Conservation (phyloP, 2,888 invertebrate species). For the Campaea margaritaria region DNA sequence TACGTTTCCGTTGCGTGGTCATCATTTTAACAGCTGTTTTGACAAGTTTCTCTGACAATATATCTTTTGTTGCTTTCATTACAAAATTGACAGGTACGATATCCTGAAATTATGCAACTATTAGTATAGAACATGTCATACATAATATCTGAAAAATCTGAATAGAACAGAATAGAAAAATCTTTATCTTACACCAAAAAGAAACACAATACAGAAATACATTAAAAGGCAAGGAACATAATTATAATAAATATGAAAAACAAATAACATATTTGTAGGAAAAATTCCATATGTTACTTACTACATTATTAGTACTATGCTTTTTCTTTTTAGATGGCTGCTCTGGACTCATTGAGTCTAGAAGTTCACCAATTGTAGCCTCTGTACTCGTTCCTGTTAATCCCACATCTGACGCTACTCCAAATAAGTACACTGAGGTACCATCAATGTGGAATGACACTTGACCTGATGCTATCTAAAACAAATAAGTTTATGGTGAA, state of each 20-base stretch:
- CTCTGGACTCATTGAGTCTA: conserved; percentile 74
- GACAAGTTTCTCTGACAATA: conserved; percentile 79
- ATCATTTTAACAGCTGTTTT: conserved; percentile 85
- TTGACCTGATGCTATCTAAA: conserved; percentile 88
- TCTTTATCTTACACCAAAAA: too few species aligned
- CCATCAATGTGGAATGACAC: conserved; percentile 89
- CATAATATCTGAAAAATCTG: too few species aligned
- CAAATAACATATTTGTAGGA: too few species aligned
- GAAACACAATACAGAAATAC: too few species aligned
- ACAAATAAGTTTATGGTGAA: conserved; percentile 26
- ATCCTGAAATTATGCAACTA: conserved; percentile 75
- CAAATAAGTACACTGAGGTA: conserved; percentile 88
- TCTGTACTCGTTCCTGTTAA: conserved; percentile 82
- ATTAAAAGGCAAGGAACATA: too few species aligned
- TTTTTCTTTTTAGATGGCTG: conserved; percentile 78
- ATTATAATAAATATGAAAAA: too few species aligned
- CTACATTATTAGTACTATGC: conserved; percentile 66
- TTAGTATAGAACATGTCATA: too few species aligned
- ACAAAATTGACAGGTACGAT: conserved; percentile 86
- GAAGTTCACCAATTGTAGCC: conserved; percentile 81
- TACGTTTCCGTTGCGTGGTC: conserved; percentile 88
- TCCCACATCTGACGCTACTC: conserved; percentile 84
- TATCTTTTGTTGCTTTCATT: conserved; percentile 86
- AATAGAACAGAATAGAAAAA: too few species aligned
- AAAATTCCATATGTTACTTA: too few species aligned